Percentiles rank a stretch among this genome's conserved stretches.
Evolutionary conservation across 2,888 invertebrate genomes (phyloP).

Genomic region (Lycocerus yunnanus): DNA sequence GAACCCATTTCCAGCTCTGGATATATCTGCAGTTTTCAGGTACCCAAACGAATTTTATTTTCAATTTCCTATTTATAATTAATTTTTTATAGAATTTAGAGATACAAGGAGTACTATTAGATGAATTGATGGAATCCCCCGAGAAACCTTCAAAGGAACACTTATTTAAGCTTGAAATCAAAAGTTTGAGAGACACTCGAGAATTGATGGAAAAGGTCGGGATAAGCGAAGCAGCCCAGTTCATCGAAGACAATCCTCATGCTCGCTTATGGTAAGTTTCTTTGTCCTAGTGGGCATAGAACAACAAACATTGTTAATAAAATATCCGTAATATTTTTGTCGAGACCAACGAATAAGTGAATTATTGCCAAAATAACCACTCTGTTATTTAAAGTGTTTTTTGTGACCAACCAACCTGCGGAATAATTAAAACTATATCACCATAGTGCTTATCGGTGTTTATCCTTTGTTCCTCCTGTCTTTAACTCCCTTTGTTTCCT

Average conservation of each 20-base stretch:
- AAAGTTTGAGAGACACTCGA: constrained; percentile 90
- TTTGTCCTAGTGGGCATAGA: no score
- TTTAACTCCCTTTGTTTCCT: no score
- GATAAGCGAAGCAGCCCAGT: constrained; percentile 88
- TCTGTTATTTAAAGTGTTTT: no score
- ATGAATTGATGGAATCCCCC: constrained; percentile 86
- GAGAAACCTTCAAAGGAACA: constrained; percentile 71
- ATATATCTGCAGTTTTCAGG: constrained; percentile 89
- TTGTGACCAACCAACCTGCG: no score
- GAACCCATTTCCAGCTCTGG: constrained; percentile 92
- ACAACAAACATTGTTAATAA: no score
- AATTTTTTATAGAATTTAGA: constrained; percentile 74
- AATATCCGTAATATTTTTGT: no score
- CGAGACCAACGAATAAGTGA: no score
- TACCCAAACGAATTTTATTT: constrained; percentile 40
- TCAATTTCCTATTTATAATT: not conserved
- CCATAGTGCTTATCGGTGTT: no score
- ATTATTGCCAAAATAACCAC: no score
- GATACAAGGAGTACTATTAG: constrained; percentile 88
- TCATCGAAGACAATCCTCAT: constrained; percentile 97
- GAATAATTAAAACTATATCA: no score
- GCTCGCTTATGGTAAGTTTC: constrained; percentile 87
- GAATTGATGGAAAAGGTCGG: constrained; percentile 91
- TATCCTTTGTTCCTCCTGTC: no score
- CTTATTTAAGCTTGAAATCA: constrained; percentile 86